These are phyloP conservation scores for Sialis lutaria DNA, from an alignment of 2,888 invertebrate species.

Conservation along the genomic window DNA sequence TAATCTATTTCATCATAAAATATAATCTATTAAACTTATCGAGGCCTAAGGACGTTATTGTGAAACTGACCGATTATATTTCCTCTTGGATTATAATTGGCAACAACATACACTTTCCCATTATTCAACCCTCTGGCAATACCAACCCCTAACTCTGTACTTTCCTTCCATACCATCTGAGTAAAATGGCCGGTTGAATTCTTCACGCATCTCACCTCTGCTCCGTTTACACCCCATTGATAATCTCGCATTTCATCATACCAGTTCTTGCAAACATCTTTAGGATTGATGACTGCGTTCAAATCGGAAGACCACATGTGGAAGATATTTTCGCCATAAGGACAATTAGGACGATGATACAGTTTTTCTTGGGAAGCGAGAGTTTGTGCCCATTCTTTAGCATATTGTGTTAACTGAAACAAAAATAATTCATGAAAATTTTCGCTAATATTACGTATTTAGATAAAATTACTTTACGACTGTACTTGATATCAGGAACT, in stretches of 20 bases:
- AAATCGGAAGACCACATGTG: slow-evolving; percentile 36
- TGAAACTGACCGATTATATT: slow-evolving; percentile 56
- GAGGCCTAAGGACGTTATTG: slow-evolving; percentile 44
- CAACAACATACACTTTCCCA: slow-evolving; percentile 70
- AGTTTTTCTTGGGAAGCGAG: slow-evolving; percentile 44
- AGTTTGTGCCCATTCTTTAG: slow-evolving; percentile 55
- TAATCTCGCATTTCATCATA: slow-evolving; percentile 38
- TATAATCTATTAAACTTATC: not conserved
- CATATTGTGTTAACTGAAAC: slow-evolving; percentile 36
- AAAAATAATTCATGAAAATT: too few species aligned
- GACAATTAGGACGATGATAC: slow-evolving; percentile 43
- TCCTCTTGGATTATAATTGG: slow-evolving; percentile 70
- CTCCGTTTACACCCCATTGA: slow-evolving; percentile 33
- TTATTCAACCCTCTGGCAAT: slow-evolving; percentile 45
- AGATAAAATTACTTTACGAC: slow-evolving; percentile 22
- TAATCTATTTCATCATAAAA: too few species aligned
- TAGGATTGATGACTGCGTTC: slow-evolving; percentile 29
- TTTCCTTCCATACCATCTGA: slow-evolving; percentile 56
- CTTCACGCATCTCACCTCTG: slow-evolving; percentile 23
- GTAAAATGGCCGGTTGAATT: slow-evolving; percentile 35
- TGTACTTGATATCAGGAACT: slow-evolving; percentile 33
- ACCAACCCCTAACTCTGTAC: slow-evolving; percentile 51
- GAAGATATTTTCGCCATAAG: slow-evolving; percentile 43
- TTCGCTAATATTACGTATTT: too few species aligned
- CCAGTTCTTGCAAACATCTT: slow-evolving; percentile 37